Evolutionary conservation across 1,140 invertebrate species (phyloP).

Genomic region (Ceratina australensis): DNA sequence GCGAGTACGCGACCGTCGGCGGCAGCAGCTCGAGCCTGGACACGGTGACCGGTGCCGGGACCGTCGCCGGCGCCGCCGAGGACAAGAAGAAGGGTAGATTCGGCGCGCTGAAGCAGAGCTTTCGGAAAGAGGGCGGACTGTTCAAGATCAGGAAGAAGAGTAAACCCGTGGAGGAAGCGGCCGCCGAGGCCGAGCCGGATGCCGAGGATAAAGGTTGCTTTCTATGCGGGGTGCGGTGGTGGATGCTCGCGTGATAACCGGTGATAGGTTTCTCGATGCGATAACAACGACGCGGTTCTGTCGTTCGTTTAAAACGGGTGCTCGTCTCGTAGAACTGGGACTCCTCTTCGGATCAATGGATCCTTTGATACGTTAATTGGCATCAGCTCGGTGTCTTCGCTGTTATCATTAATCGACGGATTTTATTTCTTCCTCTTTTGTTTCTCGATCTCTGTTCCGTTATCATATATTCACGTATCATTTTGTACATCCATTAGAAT

Average conservation of each 20-base stretch:
- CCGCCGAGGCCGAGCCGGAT: slow-evolving; percentile 34
- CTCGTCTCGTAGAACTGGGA: not conserved
- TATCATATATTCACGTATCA: too few relatives aligned
- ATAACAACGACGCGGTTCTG: not conserved
- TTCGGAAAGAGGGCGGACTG: slow-evolving; percentile 69
- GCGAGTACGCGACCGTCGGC: slow-evolving; percentile 59
- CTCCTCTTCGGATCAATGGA: not conserved
- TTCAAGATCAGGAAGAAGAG: slow-evolving; percentile 69
- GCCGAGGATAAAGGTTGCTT: slow-evolving; percentile 58
- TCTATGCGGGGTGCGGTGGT: not conserved
- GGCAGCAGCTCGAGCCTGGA: slow-evolving; percentile 74
- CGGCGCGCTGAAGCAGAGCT: slow-evolving; percentile 68
- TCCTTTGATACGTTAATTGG: slow-evolving; percentile 5
- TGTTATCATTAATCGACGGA: slow-evolving; percentile 8
- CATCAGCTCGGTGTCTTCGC: not conserved
- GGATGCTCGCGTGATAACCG: too few relatives aligned
- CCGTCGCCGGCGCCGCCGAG: slow-evolving; percentile 39
- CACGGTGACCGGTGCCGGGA: slow-evolving; percentile 52
- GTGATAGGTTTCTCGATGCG: too few relatives aligned
- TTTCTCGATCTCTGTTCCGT: too few relatives aligned
- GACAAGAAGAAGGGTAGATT: slow-evolving; percentile 72
- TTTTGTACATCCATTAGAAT: too few relatives aligned
- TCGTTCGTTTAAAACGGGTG: not conserved
- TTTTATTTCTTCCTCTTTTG: not conserved
- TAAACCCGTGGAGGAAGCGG: slow-evolving; percentile 28